Evolutionary conservation across 2,113 vertebrate genomes (phyloP), one percentile per base, ranked within the genome.

Genomic region (Hyperoodon ampullatus): DNA sequence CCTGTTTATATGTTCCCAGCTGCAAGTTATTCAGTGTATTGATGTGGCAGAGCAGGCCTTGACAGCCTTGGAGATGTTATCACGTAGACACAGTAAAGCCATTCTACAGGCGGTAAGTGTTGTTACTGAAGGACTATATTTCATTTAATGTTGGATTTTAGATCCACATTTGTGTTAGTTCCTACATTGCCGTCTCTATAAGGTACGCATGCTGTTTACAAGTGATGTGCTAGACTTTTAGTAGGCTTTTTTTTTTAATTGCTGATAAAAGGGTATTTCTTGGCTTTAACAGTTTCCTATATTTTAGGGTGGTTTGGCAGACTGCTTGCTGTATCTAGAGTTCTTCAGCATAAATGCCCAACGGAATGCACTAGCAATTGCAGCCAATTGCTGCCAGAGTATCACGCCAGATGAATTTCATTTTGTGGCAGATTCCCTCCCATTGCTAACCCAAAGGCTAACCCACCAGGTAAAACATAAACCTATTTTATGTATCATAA

Each of bases 261-360:
- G 39, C 23, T 85, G 26, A 78, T 95, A 53, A 75, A 60, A 90
- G 70, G 66, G 30, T 53, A 83, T 74, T 93, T 88, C 82, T 89
- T 95, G 71, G 24, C 50, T 42, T 93, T 95, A 97, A 96, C 8
- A 5, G 74, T 95, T 70, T 6, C 97, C 78, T 98, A 0, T 97
- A 53, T 97, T 98, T 53, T 60, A 99, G 99, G 99, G 99, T 98
- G 99, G 99, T 90, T 98, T 99, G 94, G 99, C 99, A 75, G 99
- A 99, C 98, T 99, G 99, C 97, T 99, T 99, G 98, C 98, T 99
- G 33, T 99, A 99, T 98, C 98, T 99, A 94, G 99, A 99, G 97
- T 99, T 99, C 99, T 99, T 99, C 98, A 99, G 99, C 98, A 99
- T 99, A 98, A 99, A 99, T 97, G 99, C 99, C 97, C 99, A 99